Evolutionary conservation across 2,797 vertebrate genomes (phyloP).

Genomic region (Sebastes kiyomatsui): DNA sequence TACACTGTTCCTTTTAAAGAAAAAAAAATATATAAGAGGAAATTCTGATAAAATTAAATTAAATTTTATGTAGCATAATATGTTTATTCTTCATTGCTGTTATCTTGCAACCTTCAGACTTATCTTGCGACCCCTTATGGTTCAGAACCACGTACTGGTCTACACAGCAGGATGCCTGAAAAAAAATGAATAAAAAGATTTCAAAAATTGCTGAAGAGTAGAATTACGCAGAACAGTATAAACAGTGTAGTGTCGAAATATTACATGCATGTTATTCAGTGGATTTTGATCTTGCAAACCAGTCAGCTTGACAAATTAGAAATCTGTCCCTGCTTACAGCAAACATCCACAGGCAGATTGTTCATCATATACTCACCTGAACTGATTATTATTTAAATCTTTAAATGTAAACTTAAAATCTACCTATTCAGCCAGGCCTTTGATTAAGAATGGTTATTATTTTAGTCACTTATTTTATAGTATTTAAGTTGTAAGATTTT

Average conservation of each 20-base stretch:
- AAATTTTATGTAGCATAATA: background rate
- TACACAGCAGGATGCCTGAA: background rate
- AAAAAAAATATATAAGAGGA: background rate
- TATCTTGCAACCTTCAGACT: too few species aligned
- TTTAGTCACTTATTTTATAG: too few species aligned
- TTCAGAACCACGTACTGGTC: too few species aligned
- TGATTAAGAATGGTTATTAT: too few species aligned
- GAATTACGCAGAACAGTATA: background rate
- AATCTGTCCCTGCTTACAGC: background rate
- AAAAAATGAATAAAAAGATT: background rate
- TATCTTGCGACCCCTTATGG: too few species aligned
- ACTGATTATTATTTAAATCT: fast-evolving
- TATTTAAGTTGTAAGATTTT: too few species aligned
- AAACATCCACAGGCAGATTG: background rate
- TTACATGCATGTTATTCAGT: background rate
- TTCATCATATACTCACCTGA: background rate
- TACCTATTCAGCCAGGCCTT: too few species aligned
- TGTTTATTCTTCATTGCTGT: background rate
- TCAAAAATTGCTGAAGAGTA: background rate
- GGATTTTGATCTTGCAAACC: background rate
- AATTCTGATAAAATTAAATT: background rate
- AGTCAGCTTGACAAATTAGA: background rate
- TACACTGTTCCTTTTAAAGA: too few species aligned
- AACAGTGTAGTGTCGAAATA: background rate
- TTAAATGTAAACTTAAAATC: too few species aligned